phyloP scores from a whole-genome alignment of 2,797 vertebrate genomes.

The Lagorchestes hirsutus region DNA sequence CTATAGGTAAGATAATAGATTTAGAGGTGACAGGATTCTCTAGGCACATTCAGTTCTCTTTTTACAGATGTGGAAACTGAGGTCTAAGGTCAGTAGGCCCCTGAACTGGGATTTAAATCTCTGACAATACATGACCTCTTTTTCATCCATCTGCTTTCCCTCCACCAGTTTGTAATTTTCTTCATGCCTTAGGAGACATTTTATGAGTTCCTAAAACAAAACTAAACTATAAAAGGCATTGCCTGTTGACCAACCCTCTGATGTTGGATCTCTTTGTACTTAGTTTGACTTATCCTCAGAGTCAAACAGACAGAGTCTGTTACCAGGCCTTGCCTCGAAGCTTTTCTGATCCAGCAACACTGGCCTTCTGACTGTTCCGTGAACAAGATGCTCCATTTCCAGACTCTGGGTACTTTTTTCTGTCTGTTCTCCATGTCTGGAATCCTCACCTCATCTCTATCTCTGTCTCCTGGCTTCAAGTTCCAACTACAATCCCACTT shows the following conservation, averaged over 20 bases:
- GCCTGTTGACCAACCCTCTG: neutral
- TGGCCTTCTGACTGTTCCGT: neutral
- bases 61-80: neutral
- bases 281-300: neutral
- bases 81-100: neutral
- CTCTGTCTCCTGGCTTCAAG: neutral
- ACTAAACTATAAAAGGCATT: neutral
- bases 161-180: neutral
- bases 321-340: neutral
- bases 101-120: neutral
- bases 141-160: neutral
- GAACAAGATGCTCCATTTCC: neutral
- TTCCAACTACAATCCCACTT: neutral
- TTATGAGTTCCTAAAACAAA: neutral
- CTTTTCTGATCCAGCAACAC: neutral
- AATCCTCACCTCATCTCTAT: neutral
- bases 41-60: neutral
- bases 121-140: neutral
- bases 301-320: neutral
- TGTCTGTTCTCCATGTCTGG: neutral
- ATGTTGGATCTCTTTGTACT: neutral
- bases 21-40: neutral
- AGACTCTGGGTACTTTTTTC: neutral
- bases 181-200: neutral
- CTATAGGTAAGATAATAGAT: neutral